Evolutionary conservation across 1,140 invertebrate species (phyloP), one percentile per base, ranked within the genome.

Genomic region (Drosophila biarmipes): DNA sequence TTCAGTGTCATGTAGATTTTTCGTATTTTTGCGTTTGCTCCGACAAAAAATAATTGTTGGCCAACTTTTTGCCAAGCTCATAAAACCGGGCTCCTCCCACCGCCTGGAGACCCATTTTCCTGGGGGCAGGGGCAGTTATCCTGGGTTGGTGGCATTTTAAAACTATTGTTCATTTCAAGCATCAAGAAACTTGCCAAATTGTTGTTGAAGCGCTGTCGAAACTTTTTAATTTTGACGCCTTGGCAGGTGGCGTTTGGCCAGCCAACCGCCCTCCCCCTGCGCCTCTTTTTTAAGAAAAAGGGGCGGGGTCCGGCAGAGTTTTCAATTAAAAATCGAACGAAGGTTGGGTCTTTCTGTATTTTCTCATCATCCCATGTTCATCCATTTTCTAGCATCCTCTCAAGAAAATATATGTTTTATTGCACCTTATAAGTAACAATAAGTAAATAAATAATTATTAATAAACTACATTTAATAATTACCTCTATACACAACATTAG

Each of bases 151-250:
- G 73, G 73, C 73, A 76, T 76, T 76, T 75, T 76, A 76, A 76
- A 76, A 76, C 73, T 76, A 77, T 77, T 77, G 74, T 77, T 76
- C 74, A 77, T 77, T 77, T 77, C 74, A 77, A 77, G 74, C 74
- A 76, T 77, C 74, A 77, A 76, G 73, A 69, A 77, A 76, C 73
- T 77, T 77, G 55, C 52, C 55, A 77, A 77, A 77, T 76, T 77
- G 74, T 77, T 77, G 73, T 75, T 76, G 73, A 76, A 66, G 61
- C 52, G 48, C 73, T 67, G 53, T 75, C 59, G 59, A 75, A 76
- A 76, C 73, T 76, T 76, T 76, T 76, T 76, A 68, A 76, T 76
- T 76, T 76, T 76, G 62, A 76, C 73, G 73, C 73, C 72, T 67
- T 76, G 73, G 62, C 73, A 76, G 73, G 55, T 75, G 73, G 31